Evolutionary conservation across 2,797 vertebrate species (phyloP).

Genomic region (Leptodactylus fallax): DNA sequence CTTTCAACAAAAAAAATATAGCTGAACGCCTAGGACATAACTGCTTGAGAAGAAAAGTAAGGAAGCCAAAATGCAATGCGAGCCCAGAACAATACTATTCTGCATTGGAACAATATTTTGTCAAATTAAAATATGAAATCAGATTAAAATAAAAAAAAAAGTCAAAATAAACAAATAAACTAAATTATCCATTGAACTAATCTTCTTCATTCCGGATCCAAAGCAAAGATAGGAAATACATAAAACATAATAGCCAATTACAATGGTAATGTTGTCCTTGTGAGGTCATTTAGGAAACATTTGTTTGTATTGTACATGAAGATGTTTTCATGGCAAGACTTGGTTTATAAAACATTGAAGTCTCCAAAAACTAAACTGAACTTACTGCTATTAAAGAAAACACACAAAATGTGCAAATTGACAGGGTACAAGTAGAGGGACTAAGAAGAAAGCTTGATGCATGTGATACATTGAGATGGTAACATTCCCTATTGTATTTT

Average conservation of each 20-base stretch:
- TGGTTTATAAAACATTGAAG: not conserved
- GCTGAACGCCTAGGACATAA: not conserved
- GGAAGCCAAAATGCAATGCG: not conserved
- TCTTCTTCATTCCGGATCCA: not conserved
- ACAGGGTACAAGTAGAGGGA: not conserved
- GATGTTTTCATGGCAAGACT: not conserved
- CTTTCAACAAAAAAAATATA: not conserved
- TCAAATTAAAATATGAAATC: not conserved
- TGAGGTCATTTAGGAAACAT: conserved; percentile 17
- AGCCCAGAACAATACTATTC: not conserved
- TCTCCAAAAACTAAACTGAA: not conserved
- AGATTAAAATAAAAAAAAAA: conserved; percentile 3
- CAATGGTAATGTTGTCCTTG: conserved; percentile 26
- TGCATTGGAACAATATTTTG: not conserved
- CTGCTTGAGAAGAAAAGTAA: not conserved
- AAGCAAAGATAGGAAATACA: conserved; percentile 37
- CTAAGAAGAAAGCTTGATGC: not conserved
- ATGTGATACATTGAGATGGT: too few relatives aligned
- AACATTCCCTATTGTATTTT: not conserved
- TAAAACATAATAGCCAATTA: conserved; percentile 34
- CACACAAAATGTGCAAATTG: not conserved
- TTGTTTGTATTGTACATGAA: not conserved
- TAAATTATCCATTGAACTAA: conserved; percentile 11
- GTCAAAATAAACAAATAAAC: conserved; percentile 1
- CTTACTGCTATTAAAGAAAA: not conserved